Base-by-base conservation (phyloP, 2,113 vertebrate genomes). In the Aptenodytes forsteri region DNA sequence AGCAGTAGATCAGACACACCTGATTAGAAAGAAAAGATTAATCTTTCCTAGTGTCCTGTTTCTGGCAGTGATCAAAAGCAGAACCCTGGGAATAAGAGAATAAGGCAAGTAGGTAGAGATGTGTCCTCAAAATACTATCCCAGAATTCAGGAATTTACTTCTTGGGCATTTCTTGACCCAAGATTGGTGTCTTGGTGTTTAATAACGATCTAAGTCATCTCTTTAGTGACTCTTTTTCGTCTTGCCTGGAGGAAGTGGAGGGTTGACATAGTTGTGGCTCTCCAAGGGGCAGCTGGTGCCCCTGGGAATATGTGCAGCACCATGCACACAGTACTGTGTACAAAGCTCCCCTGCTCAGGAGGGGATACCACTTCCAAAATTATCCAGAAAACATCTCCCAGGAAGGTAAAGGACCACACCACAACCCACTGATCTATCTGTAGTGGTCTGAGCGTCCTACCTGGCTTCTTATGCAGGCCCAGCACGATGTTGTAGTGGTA, bases 361-460 rank as follows among this genome's bases (percentile, higher is more conserved):
- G 13, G 26, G 9, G 29, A 26, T 66, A 10, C 16, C 17, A 4
- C 32, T 56, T 56, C 50, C 6, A 22, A 50, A 73, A 70, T 11
- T 0, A 67, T 29, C 47, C 38, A 6, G 21, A 52, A 30, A 0
- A 3, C 4, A 4, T 34, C 9, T 50, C 14, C 15, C 5, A 36
- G 84, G 50, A 25, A 70, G 19, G 9, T 7, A 6, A 26, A 91
- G 36, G 4, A 49, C 6, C 44, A n/a, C 15, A 19, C 16, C 5
- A 70, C 2, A 19, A 21, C 36, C 2, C 30, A 4, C 16, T 2
- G 26, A n/a, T 58, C 9, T 34, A 3, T 49, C 44, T 29, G 32
- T 13, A 79, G 25, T 1, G 3, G 6, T n/a, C 20, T 77, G 64
- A 85, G 11, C 2, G 5, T n/a, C 70, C 65, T 52, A 10, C 20